Percentiles rank a stretch among this genome's conserved stretches.
Evolutionary conservation across 2,888 invertebrate species (phyloP).

Genomic region (Sinopyrophorus schimmeli): DNA sequence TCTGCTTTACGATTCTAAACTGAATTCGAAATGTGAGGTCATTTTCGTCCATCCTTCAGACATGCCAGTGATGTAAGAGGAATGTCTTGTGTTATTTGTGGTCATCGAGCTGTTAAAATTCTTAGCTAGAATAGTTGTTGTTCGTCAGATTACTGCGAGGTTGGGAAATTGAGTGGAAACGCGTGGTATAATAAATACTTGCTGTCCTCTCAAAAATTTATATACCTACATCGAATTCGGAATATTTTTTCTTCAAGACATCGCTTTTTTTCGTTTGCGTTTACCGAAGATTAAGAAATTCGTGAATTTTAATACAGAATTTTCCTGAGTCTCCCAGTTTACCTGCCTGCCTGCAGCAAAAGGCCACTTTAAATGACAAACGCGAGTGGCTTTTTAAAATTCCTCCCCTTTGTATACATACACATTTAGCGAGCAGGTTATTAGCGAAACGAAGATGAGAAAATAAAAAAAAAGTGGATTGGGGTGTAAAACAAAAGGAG

Average conservation of each 20-base stretch:
- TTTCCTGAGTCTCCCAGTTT: slow-evolving; percentile 18
- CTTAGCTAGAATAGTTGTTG: slow-evolving; percentile 50
- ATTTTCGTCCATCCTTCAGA: slow-evolving; percentile 29
- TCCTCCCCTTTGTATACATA: slow-evolving; percentile 47
- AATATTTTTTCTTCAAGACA: too few species aligned
- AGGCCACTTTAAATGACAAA: slow-evolving; percentile 50
- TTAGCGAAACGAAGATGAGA: slow-evolving; percentile 49
- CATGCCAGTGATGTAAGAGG: slow-evolving; percentile 44
- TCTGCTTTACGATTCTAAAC: too few species aligned
- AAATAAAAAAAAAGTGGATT: slow-evolving; percentile 47
- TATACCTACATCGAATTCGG: too few species aligned
- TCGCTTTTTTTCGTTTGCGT: too few species aligned
- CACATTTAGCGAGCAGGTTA: slow-evolving; percentile 48
- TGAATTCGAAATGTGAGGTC: slow-evolving; percentile 26
- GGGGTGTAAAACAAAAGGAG: slow-evolving; percentile 50
- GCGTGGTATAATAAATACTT: slow-evolving; percentile 14
- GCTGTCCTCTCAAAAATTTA: slow-evolving; percentile 13
- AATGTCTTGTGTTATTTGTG: slow-evolving; percentile 48
- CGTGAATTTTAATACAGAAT: slow-evolving; percentile 31
- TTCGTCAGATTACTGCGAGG: slow-evolving; percentile 41
- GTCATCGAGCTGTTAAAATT: slow-evolving; percentile 50
- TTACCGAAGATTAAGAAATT: slow-evolving; percentile 30
- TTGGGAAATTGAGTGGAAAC: slow-evolving; percentile 34
- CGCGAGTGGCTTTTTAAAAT: slow-evolving; percentile 52
- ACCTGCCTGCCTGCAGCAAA: slow-evolving; percentile 33